Conservation (phyloP, 2,888 invertebrate species). For the Rhingia rostrata region DNA sequence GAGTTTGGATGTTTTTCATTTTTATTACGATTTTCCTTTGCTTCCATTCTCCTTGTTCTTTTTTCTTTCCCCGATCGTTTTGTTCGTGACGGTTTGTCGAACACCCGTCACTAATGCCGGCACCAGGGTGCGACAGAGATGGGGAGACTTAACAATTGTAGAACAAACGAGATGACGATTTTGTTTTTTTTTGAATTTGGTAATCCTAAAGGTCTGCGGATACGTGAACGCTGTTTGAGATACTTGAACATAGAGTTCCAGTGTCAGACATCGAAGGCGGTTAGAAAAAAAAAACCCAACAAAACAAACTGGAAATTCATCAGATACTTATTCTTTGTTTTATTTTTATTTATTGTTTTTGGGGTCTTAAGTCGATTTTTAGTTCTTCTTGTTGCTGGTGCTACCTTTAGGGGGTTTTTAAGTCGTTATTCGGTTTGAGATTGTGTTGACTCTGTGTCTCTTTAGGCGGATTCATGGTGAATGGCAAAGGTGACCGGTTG, state of each 20-base stretch:
- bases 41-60: conserved; percentile 10
- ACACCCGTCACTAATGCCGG: conserved; percentile 50
- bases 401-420: neutral
- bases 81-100: conserved; percentile 59
- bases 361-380: conserved; percentile 25
- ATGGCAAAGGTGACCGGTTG: conserved; percentile 45
- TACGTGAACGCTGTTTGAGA: conserved; percentile 19
- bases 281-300: conserved; percentile 9
- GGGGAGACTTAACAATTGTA: conserved; percentile 31
- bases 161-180: conserved; percentile 57
- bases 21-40: neutral
- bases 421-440: conserved; percentile 6
- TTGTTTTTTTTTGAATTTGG: conserved; percentile 48
- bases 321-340: conserved; percentile 65
- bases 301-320: conserved; percentile 66
- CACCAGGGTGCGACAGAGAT: conserved; percentile 3
- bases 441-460: neutral
- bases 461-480: conserved; percentile 6
- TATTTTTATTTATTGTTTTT: conserved; percentile 63
- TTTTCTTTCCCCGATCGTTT: conserved; percentile 31
- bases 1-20: conserved; percentile 17
- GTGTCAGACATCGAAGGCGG: conserved; percentile 12
- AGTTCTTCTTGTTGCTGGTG: neutral
- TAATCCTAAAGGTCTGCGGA: too few species aligned
- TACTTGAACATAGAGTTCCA: conserved; percentile 23